Evolutionary conservation across 2,797 vertebrate species (phyloP).

Genomic region (Yasuhikotakia modesta): DNA sequence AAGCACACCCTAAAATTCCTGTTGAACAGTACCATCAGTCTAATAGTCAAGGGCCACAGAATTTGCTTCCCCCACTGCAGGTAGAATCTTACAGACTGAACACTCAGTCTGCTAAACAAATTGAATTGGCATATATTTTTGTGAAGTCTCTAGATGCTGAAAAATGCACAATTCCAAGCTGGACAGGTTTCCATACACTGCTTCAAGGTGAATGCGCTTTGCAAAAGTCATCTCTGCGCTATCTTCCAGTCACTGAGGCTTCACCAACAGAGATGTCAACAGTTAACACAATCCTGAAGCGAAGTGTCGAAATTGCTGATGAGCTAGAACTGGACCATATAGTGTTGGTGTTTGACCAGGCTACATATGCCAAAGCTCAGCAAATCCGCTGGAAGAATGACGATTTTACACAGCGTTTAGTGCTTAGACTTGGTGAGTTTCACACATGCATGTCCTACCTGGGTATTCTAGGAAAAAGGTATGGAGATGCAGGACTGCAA

Average conservation of each 20-base stretch:
- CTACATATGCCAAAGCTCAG: constrained; percentile 57
- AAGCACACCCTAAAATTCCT: too few relatives aligned
- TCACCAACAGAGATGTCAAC: too few relatives aligned
- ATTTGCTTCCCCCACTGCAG: too few relatives aligned
- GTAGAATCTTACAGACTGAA: too few relatives aligned
- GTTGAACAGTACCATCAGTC: too few relatives aligned
- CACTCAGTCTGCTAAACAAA: too few relatives aligned
- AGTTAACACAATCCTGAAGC: constrained; percentile 14
- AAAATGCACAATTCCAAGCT: background rate
- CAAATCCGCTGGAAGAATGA: constrained; percentile 48
- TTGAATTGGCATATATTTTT: constrained; percentile 3
- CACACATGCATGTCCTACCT: constrained; percentile 51
- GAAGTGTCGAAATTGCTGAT: constrained; percentile 53
- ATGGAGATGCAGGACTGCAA: constrained; percentile 53
- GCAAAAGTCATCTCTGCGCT: constrained; percentile 45
- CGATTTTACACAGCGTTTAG: constrained; percentile 37
- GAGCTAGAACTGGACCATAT: constrained; percentile 53
- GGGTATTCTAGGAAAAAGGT: constrained; percentile 44
- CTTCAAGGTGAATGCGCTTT: constrained; percentile 41
- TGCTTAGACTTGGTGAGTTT: constrained; percentile 49
- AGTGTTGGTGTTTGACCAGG: constrained; percentile 58
- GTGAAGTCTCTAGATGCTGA: constrained; percentile 7
- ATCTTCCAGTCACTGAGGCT: too few relatives aligned
- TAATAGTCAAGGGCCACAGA: too few relatives aligned
- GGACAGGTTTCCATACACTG: constrained; percentile 49